These are phyloP conservation scores for Synaphobranchus kaupii DNA, from an alignment of 2,797 vertebrate species.

Conservation along the genomic window DNA sequence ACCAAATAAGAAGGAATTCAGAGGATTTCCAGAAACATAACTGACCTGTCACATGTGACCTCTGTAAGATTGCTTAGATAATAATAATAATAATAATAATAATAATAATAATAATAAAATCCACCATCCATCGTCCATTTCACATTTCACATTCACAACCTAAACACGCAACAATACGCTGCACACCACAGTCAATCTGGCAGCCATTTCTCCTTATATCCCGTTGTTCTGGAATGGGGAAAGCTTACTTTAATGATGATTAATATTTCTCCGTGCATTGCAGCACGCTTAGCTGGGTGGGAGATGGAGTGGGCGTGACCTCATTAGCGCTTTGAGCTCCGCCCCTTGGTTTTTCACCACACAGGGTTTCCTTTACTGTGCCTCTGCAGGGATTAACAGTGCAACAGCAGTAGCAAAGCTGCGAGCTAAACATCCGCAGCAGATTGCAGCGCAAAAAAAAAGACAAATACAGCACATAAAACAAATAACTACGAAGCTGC, in stretches of 20 bases:
- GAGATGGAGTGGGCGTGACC: background rate
- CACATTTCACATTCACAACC: background rate
- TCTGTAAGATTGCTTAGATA: background rate
- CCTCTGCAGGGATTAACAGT: slow-evolving; percentile 40
- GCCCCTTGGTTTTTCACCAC: slow-evolving; percentile 1
- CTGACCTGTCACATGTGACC: background rate
- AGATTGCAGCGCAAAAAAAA: background rate
- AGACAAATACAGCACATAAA: background rate
- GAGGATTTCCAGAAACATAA: background rate
- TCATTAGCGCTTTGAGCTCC: background rate
- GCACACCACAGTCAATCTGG: background rate
- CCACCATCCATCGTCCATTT: background rate
- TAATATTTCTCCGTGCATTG: slow-evolving; percentile 51
- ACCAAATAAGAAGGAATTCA: background rate
- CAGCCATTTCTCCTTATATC: background rate
- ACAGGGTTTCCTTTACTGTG: slow-evolving; percentile 10
- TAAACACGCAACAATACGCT: background rate
- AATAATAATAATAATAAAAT: background rate
- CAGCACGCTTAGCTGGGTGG: slow-evolving; percentile 34
- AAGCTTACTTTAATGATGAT: slow-evolving; percentile 55
- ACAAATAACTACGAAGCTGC: background rate
- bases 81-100: too few species aligned
- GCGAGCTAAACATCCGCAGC: slow-evolving; percentile 45
- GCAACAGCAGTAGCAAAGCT: slow-evolving; percentile 36
- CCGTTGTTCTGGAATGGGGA: slow-evolving; percentile 47